Percentiles rank a stretch among this genome's conserved stretches.
These are phyloP conservation scores for Acanthosoma haemorrhoidale DNA, from an alignment of 2,888 invertebrate genomes.

Conservation along the genomic window DNA sequence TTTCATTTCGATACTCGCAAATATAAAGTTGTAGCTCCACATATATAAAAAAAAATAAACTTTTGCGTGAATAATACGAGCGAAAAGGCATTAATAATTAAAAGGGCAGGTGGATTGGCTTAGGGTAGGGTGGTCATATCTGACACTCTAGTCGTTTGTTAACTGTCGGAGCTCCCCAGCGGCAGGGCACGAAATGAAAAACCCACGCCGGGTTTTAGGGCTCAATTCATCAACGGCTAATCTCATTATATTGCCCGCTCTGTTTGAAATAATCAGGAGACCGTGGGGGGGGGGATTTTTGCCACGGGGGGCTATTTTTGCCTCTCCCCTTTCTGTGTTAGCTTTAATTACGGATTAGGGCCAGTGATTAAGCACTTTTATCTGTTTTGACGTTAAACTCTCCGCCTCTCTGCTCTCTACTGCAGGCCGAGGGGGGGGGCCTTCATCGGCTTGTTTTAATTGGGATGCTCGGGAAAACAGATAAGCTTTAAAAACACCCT, in stretches of 20 bases:
- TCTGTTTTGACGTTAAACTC: conserved; percentile 30
- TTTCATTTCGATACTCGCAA: not conserved
- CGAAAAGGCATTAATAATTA: not conserved
- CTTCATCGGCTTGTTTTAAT: conserved; percentile 17
- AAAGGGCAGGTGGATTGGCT: not conserved
- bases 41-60: too few species aligned
- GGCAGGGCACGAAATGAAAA: not conserved
- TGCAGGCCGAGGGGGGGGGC: not conserved
- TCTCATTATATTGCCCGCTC: conserved; percentile 24
- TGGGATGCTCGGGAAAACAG: conserved; percentile 6
- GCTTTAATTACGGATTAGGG: conserved; percentile 30
- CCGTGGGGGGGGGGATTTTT: not conserved
- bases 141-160: conserved; percentile 18
- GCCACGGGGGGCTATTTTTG: too few species aligned
- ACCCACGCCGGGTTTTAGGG: not conserved
- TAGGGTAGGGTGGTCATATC: not conserved
- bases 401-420: not conserved
- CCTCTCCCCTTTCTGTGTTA: conserved; percentile 15
- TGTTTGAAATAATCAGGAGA: not conserved
- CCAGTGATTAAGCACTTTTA: conserved; percentile 31
- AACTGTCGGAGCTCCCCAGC: not conserved
- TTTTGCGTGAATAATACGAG: not conserved
- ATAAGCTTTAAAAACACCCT: conserved; percentile 15
- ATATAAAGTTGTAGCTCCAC: not conserved
- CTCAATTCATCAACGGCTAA: conserved; percentile 24